These are phyloP conservation scores for Cyprinodon diabolis DNA, from an alignment of 2,797 vertebrate genomes.

Conservation along the genomic window DNA sequence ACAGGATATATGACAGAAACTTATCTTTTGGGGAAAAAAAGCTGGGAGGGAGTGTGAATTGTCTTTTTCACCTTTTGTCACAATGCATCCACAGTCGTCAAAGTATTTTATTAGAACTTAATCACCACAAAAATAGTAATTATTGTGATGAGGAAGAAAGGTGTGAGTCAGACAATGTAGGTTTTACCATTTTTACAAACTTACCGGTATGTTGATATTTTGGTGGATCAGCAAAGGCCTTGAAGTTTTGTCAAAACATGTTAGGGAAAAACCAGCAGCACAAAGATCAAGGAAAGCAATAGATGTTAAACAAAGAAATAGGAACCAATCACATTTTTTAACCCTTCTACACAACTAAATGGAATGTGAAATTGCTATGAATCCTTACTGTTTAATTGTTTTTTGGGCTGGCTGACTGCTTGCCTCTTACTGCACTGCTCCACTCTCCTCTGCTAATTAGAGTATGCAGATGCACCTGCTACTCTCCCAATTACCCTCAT, in stretches of 20 bases:
- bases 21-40: background rate
- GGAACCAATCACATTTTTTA: too few species aligned
- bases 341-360: too few species aligned
- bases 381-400: too few species aligned
- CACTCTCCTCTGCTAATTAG: too few species aligned
- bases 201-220: background rate
- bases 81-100: background rate
- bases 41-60: background rate
- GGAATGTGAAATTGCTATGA: too few species aligned
- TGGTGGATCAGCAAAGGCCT: background rate
- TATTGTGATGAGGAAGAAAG: background rate
- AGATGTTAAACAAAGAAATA: background rate
- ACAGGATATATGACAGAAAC: background rate
- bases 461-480: too few species aligned
- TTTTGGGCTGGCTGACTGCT: too few species aligned
- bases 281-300: background rate
- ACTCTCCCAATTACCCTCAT: too few species aligned
- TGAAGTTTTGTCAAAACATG: background rate
- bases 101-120: background rate
- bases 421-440: too few species aligned
- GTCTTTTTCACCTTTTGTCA: background rate
- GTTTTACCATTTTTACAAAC: background rate
- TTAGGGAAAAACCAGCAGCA: background rate
- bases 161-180: background rate
- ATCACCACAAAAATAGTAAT: background rate